Evolutionary conservation across 2,113 vertebrate genomes (phyloP).

Genomic region (Galbula dea): DNA sequence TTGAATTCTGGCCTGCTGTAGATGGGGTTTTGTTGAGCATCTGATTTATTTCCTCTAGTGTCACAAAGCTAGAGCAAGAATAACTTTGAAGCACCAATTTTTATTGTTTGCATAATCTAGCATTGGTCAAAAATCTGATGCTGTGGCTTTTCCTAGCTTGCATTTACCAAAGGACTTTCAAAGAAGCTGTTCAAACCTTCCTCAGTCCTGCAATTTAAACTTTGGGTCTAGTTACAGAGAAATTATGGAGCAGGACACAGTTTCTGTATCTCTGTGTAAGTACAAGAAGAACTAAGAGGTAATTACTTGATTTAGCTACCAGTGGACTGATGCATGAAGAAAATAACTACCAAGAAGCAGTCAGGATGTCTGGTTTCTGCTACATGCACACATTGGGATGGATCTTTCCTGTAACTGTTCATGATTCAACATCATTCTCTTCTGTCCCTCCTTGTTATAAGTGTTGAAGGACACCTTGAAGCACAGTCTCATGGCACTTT

Average conservation of each 20-base stretch:
- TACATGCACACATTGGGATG: neutral
- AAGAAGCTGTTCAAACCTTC: neutral
- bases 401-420: neutral
- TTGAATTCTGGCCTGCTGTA: neutral
- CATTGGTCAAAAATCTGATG: neutral
- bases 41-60: neutral
- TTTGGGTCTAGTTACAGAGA: neutral
- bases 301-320: neutral
- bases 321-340: neutral
- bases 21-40: neutral
- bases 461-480: neutral
- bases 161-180: neutral
- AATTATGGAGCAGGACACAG: neutral
- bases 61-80: neutral
- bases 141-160: neutral
- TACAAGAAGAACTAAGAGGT: neutral
- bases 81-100: neutral
- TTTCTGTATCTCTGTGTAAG: neutral
- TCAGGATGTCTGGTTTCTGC: neutral
- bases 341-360: neutral
- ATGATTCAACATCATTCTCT: neutral
- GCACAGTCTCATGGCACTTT: rapidly evolving
- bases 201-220: neutral
- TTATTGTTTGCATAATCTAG: neutral
- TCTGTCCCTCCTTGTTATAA: neutral